Evolutionary conservation across 1,140 invertebrate genomes (phyloP), one percentile per base, ranked within the genome.

Genomic region (Hestina assimilis): DNA sequence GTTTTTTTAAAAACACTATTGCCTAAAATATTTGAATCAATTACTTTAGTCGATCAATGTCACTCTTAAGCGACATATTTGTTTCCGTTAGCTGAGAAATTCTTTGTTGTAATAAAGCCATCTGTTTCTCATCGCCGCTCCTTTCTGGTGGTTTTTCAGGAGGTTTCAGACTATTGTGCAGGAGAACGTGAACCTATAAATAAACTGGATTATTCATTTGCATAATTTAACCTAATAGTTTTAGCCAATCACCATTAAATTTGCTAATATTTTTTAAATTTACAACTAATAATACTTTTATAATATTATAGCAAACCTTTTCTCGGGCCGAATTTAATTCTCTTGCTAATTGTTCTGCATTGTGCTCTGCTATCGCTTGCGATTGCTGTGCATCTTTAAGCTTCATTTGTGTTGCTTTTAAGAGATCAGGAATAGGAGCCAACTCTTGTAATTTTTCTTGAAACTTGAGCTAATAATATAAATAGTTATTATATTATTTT

Each of bases 391-490:
- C 89, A 71, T 95, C 93, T 62, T 94, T 93, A 4, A 94, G 63
- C 65, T 93, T 93, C 15, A 92, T 67, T 75, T 95, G 93, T 0
- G 93, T 93, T 33, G 93, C 91, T 69, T 94, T 94, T 29, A 95
- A 72, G 6, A 95, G 89, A 63, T 94, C 93, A 0, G 94, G 94
- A 7, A 94, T 89, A 0, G 93, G 93, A 0, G 92, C 91, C 15
- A 95, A 71, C 79, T 95, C 94, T 57, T 92, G 91, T 4, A 95
- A 79, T 76, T 95, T 94, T 63, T 94, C 93, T 90, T 95, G 93
- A 71, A 95, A 95, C 59, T 91, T 85, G 3, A 86, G 31, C 85
- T 87, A 46, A 4, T 38, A 38, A 35, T 12, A 47, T 8, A 52
- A n/a, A n/a, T n/a, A n/a, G n/a, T n/a, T n/a, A n/a, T n/a, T n/a